These are phyloP conservation scores for Sebastolobus alascanus DNA, from an alignment of 2,797 vertebrate genomes.

Conservation along the genomic window DNA sequence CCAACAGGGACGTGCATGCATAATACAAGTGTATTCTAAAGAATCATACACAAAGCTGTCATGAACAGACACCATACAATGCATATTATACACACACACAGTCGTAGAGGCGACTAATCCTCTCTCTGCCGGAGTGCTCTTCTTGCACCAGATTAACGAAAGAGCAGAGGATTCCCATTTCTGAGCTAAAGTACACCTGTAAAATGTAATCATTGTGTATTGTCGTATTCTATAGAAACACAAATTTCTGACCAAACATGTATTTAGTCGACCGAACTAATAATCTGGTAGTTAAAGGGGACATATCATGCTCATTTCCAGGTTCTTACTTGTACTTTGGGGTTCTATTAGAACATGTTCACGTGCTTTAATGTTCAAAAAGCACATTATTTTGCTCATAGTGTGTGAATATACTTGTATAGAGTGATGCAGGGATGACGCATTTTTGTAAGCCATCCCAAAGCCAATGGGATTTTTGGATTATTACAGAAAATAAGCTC, in stretches of 20 bases:
- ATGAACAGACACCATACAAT: conserved; percentile 5
- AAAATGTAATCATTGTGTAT: not conserved
- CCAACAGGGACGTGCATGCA: conserved; percentile 13
- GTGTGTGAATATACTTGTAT: no score
- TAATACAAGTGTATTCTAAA: conserved; percentile 3
- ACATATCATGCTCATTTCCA: no score
- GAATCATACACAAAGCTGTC: not conserved
- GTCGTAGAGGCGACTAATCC: conserved; percentile 30
- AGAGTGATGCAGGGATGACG: no score
- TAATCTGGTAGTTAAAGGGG: not conserved
- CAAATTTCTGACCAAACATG: not conserved
- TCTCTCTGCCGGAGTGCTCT: conserved; percentile 31
- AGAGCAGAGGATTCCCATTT: conserved; percentile 21
- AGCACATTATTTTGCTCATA: no score
- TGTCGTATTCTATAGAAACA: not conserved
- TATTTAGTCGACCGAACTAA: not conserved
- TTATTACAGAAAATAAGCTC: no score
- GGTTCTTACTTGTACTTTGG: no score
- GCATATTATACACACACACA: not conserved
- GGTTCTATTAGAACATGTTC: no score
- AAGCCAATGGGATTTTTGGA: no score
- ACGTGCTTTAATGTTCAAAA: no score
- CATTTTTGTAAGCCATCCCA: no score
- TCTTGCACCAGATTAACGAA: conserved; percentile 32
- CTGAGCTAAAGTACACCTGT: conserved; percentile 31